Evolutionary conservation across 2,888 invertebrate genomes (phyloP).

Genomic region (Hedychridium roseum): DNA sequence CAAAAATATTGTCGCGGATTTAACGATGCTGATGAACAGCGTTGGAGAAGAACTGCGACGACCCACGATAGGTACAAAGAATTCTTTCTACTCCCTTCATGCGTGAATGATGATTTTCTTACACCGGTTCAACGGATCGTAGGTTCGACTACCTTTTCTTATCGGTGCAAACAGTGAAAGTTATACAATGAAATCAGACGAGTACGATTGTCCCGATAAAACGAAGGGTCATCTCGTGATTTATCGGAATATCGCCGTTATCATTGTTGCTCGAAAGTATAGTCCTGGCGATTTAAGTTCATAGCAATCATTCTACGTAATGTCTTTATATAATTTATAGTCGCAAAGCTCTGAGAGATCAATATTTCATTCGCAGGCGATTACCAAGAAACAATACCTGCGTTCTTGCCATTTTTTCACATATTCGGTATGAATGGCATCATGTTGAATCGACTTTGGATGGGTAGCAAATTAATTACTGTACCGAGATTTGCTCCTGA

Average conservation of each 20-base stretch:
- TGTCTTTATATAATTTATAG: not conserved
- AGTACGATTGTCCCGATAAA: constrained; percentile 1
- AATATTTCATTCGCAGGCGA: constrained; percentile 41
- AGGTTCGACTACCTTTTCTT: not conserved
- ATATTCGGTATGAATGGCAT: constrained; percentile 67
- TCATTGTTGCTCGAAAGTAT: too few relatives aligned
- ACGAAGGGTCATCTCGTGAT: too few relatives aligned
- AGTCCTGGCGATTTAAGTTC: too few relatives aligned
- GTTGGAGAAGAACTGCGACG: not conserved
- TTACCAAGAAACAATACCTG: constrained; percentile 54
- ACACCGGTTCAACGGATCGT: too few relatives aligned
- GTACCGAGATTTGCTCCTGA: constrained; percentile 68
- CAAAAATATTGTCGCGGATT: constrained; percentile 67
- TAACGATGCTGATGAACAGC: constrained; percentile 43
- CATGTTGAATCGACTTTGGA: constrained; percentile 57
- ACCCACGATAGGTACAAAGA: constrained; percentile 10
- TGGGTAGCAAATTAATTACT: constrained; percentile 64
- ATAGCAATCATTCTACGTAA: not conserved
- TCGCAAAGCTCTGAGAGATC: not conserved
- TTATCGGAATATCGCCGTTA: too few relatives aligned
- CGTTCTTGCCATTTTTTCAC: constrained; percentile 68
- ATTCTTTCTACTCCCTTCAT: too few relatives aligned
- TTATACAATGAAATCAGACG: not conserved
- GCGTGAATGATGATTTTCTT: too few relatives aligned
- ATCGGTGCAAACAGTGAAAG: not conserved